These are phyloP conservation scores for Dynastes hyllus DNA, from an alignment of 2,888 invertebrate genomes.

Conservation along the genomic window DNA sequence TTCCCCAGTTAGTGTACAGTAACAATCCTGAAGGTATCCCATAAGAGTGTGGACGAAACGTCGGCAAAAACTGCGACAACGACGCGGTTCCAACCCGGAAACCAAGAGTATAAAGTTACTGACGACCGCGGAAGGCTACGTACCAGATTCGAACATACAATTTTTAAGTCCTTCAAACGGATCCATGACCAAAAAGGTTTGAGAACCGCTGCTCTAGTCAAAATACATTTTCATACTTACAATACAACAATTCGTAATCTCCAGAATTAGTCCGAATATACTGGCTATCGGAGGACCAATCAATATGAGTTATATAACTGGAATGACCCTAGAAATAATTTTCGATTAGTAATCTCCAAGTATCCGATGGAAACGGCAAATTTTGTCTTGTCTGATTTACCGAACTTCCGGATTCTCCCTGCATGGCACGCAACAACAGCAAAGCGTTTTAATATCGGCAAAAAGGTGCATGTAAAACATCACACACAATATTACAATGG, in stretches of 20 bases:
- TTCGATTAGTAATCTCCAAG: background rate
- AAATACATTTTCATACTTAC: slow-evolving; percentile 76
- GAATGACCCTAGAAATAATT: slow-evolving; percentile 85
- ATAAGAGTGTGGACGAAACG: too few relatives aligned
- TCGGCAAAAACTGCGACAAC: too few relatives aligned
- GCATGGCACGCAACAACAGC: slow-evolving; percentile 43
- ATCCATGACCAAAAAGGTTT: too few relatives aligned
- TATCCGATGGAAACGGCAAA: slow-evolving; percentile 54
- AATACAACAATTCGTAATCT: slow-evolving; percentile 92
- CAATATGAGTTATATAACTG: slow-evolving; percentile 90
- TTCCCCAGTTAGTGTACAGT: too few relatives aligned
- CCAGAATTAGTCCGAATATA: slow-evolving; percentile 90
- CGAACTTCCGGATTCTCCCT: slow-evolving; percentile 66
- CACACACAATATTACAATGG: slow-evolving; percentile 23
- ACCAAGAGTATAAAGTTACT: too few relatives aligned
- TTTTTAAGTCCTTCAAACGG: too few relatives aligned
- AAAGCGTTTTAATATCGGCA: slow-evolving; percentile 33
- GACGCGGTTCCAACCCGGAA: too few relatives aligned
- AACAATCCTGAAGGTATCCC: too few relatives aligned
- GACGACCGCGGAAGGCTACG: too few relatives aligned
- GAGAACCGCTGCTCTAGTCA: too few relatives aligned
- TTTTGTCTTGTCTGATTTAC: slow-evolving; percentile 74
- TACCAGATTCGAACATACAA: too few relatives aligned
- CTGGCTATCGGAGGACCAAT: slow-evolving; percentile 90
- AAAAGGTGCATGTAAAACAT: slow-evolving; percentile 47